Conservation (phyloP, 2,113 vertebrate species). For the Ciconia stormi region DNA sequence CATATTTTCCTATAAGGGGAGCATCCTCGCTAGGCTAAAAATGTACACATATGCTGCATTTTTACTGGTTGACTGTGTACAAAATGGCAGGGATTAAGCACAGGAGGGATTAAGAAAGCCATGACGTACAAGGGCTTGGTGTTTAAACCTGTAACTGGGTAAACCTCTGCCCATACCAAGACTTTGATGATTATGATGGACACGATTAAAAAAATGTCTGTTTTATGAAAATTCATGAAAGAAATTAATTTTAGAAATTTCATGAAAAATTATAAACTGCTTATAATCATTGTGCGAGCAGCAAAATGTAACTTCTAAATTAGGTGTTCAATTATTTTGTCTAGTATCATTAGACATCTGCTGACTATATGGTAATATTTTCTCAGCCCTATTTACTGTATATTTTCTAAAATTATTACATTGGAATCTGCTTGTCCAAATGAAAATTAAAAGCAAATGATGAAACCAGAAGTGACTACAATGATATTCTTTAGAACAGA, state of each 20-base stretch:
- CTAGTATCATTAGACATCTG: background rate
- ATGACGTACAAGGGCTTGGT: background rate
- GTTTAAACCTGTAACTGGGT: background rate
- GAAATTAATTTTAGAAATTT: background rate
- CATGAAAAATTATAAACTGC: background rate
- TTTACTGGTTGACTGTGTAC: background rate
- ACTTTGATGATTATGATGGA: background rate
- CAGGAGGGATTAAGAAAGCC: background rate
- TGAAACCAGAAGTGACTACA: background rate
- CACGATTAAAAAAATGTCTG: background rate
- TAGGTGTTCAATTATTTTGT: background rate
- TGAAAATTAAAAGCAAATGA: background rate
- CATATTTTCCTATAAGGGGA: background rate
- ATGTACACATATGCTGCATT: background rate
- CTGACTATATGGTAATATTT: background rate
- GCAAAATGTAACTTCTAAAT: background rate
- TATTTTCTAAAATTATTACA: background rate
- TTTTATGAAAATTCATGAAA: background rate
- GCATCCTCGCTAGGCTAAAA: background rate
- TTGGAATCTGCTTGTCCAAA: background rate
- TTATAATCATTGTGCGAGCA: background rate
- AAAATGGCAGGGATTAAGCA: background rate
- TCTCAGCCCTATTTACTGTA: background rate
- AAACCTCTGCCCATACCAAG: background rate
- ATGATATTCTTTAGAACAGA: background rate